Evolutionary conservation across 23 tunicate genomes (phyloP).

Genomic region (Clavelina lepadiformis): DNA sequence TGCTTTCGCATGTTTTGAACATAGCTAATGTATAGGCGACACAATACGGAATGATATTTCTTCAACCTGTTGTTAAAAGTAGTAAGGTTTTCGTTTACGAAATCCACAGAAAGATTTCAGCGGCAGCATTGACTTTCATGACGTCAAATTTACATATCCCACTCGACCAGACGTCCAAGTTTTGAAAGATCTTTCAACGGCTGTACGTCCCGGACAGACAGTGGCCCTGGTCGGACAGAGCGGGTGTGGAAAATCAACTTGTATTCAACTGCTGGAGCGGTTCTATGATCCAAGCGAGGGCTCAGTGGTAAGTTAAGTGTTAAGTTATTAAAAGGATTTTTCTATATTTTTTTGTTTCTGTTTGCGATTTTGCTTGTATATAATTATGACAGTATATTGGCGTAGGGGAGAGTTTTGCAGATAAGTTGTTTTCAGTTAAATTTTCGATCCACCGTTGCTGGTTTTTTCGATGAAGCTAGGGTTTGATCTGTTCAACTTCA

Average conservation of each 20-base stretch:
- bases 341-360: too few relatives aligned
- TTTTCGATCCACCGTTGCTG: too few relatives aligned
- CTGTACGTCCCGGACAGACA: slow-evolving; percentile 64
- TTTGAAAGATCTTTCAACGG: slow-evolving; percentile 56
- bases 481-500: too few relatives aligned
- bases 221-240: slow-evolving; percentile 95
- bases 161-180: slow-evolving; percentile 91
- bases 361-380: too few relatives aligned
- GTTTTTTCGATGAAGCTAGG: too few relatives aligned
- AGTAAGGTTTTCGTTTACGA: neutral
- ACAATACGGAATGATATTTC: too few relatives aligned
- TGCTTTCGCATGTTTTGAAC: too few relatives aligned
- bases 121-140: slow-evolving; percentile 38
- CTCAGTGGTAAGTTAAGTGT: slow-evolving; percentile 52
- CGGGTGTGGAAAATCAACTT: slow-evolving; percentile 97
- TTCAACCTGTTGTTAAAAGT: too few relatives aligned
- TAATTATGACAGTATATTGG: too few relatives aligned
- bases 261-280: slow-evolving; percentile 84
- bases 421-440: too few relatives aligned
- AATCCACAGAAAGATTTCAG: slow-evolving; percentile 15
- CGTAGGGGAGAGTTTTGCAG: too few relatives aligned
- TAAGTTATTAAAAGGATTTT: neutral
- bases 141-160: slow-evolving; percentile 78
- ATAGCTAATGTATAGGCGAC: too few relatives aligned
- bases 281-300: slow-evolving; percentile 93